Evolutionary conservation across 2,113 vertebrate species (phyloP).

Genomic region (human (Homo sapiens)): DNA sequence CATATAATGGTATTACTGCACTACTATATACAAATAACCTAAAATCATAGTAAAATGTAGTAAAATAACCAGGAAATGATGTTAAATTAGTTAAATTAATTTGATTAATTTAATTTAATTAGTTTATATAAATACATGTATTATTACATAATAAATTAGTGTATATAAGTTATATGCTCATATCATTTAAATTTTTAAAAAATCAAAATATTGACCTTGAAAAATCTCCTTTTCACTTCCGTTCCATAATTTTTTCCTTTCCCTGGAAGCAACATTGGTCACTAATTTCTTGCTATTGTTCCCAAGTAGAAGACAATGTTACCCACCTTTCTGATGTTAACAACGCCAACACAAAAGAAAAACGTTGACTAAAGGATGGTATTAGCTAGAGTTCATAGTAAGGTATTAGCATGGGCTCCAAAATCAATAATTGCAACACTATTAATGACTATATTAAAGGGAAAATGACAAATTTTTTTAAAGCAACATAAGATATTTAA

Average conservation of each 20-base stretch:
- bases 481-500: not conserved
- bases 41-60: too few species aligned
- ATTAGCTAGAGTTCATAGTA: not conserved
- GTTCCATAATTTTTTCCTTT: not conserved
- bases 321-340: not conserved
- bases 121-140: not conserved
- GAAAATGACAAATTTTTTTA: not conserved
- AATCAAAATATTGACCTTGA: not conserved
- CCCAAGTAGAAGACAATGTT: not conserved
- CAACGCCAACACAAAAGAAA: not conserved
- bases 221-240: not conserved
- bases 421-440: not conserved
- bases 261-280: not conserved
- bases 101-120: not conserved
- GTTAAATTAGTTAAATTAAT: not conserved
- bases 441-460: not conserved
- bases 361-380: not conserved
- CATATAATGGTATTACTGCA: too few species aligned
- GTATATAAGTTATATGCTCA: not conserved
- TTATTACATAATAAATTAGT: not conserved
- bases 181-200: not conserved
- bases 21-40: too few species aligned
- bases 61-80: too few species aligned
- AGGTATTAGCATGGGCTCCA: not conserved
- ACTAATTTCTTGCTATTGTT: not conserved